phyloP scores from a whole-genome alignment of 2,113 vertebrate genomes.

The Tangachromis dhanisi region DNA sequence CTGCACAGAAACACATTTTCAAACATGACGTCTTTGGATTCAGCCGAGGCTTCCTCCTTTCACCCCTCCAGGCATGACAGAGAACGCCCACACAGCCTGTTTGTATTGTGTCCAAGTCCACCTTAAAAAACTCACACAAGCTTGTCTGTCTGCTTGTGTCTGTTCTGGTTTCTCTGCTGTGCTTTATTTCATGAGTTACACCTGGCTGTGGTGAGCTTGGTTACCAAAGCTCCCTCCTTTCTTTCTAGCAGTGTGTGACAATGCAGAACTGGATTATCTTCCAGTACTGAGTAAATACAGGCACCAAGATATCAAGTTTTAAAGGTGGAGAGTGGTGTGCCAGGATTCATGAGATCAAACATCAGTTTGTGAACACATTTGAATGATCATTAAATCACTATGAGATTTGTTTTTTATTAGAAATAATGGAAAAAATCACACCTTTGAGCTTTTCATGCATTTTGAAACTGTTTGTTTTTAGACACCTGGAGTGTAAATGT shows the following conservation, averaged over 20 bases:
- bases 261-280: background rate
- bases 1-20: background rate
- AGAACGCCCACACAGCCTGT: background rate
- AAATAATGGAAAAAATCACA: background rate
- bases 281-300: background rate
- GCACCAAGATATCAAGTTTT: accelerated
- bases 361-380: background rate
- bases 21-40: background rate
- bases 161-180: background rate
- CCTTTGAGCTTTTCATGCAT: background rate
- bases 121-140: background rate
- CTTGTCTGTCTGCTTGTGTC: background rate
- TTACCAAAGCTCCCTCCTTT: background rate
- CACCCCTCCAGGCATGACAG: accelerated
- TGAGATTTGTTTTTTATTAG: background rate
- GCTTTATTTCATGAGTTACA: background rate
- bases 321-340: accelerated
- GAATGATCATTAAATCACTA: background rate
- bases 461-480: background rate
- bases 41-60: accelerated
- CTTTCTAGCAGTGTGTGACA: background rate
- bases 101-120: accelerated
- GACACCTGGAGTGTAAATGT: background rate
- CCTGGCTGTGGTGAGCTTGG: background rate
- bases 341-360: background rate